Conservation (phyloP, 2,888 invertebrate species). For the Falcaria lacertinaria region DNA sequence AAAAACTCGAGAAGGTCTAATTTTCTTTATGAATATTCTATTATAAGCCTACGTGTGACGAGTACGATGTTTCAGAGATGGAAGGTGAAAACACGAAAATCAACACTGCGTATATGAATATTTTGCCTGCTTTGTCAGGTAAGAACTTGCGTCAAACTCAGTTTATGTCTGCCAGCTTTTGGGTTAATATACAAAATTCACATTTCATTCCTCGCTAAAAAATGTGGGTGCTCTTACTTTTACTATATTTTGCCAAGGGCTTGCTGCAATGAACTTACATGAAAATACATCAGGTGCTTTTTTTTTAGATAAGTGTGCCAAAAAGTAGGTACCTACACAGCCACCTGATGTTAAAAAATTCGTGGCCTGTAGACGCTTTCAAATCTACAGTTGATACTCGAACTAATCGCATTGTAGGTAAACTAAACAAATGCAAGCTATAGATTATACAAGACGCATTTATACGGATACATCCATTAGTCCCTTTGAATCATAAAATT, state of each 20-base stretch:
- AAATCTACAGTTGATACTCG: no score
- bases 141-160: neutral
- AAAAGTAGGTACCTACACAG: no score
- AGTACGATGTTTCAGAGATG: neutral
- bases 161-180: neutral
- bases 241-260: neutral
- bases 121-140: neutral
- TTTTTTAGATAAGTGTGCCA: no score
- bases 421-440: no score
- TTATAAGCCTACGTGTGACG: conserved; percentile 1
- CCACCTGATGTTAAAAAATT: no score
- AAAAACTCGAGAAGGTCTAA: conserved; percentile 1
- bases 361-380: no score
- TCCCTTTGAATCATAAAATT: neutral
- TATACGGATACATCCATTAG: no score
- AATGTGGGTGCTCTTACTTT: neutral
- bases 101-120: neutral
- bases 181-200: neutral
- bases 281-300: no score
- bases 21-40: conserved; percentile 1
- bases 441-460: no score
- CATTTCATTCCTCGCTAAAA: neutral
- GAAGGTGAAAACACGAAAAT: neutral
- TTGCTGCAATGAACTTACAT: no score
- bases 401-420: no score